Base-by-base conservation (phyloP, 2,888 invertebrate species). In the Tortricodes alternella region DNA sequence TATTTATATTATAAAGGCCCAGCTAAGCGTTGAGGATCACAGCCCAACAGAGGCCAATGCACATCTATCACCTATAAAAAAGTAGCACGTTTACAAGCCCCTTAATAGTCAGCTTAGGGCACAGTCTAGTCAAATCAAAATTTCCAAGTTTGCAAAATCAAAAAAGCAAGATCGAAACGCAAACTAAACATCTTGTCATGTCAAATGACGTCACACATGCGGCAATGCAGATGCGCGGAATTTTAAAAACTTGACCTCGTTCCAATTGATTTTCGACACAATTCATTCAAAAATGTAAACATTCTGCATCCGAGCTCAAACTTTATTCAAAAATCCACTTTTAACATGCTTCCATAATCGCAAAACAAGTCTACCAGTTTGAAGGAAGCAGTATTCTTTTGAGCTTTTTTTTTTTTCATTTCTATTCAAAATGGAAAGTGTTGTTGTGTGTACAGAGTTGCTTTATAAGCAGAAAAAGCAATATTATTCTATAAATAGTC, bases 191-290 rank as follows among this genome's bases (percentile, higher is more conserved):
- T 46, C 38, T 3, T 11, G 13, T 46, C 13, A 27, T 39, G 50
- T 46, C 57, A 57, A 55, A 56, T 60, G 61, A 65, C 63, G 59
- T 64, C 57, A 58, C 46, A 53, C 48, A 49, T 49, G 38, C 67
- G 62, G 76, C 74, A 77, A 57, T 80, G 80, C 80, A 78, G 80
- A 79, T 79, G 78, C 78, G 78, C 79, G 76, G 63, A 61, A 69
- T 72, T 79, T 73, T 63, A 63, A 76, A 76, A 61, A 64, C 62
- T 60, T 51, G 35, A 46, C 37, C 61, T 53, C 49, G 46, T 32
- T 24, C n/a, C 44, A 56, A 71, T 72, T 67, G 70, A 70, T 71
- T 70, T 69, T 62, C 39, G 24, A 46, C 43, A 27, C 43, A 56
- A 41, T 46, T 11, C 46, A 32, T 57, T 60, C 56, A 46, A 63